A percentile compares a stretch with the other conserved stretches of the same genome.
Conservation (phyloP, 2,888 invertebrate genomes). For the Neoitamus cyanurus region DNA sequence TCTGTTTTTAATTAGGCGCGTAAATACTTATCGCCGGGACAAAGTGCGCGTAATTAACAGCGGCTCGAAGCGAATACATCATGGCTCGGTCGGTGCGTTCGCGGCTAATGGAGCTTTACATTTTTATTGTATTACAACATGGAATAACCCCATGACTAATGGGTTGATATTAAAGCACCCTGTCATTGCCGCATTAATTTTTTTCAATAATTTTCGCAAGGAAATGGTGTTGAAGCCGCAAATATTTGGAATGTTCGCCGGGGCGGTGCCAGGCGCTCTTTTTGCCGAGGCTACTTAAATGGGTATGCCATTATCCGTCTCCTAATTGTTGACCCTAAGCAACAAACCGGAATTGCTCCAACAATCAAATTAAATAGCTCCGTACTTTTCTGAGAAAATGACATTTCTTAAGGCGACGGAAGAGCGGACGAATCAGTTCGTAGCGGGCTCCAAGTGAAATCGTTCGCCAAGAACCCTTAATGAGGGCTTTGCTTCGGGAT, state of each 20-base stretch:
- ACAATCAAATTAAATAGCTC: conserved; percentile 48
- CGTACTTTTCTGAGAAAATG: conserved; percentile 35
- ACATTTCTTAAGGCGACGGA: conserved; percentile 19
- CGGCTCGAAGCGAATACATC: not conserved
- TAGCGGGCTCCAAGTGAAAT: not conserved
- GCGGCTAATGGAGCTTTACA: conserved; percentile 15
- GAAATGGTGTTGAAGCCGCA: conserved; percentile 6
- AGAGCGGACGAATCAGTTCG: not conserved
- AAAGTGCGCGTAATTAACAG: conserved; percentile 16
- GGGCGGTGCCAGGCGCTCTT: not conserved
- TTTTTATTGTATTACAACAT: conserved; percentile 27
- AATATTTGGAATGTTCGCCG: not conserved
- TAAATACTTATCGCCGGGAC: not conserved
- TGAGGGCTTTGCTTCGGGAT: conserved; percentile 21
- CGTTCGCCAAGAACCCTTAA: conserved; percentile 24
- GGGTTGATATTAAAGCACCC: conserved; percentile 30
- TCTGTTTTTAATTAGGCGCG: not conserved
- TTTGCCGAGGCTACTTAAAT: not conserved
- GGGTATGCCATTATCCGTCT: not conserved
- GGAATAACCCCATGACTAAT: conserved; percentile 38
- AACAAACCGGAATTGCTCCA: conserved; percentile 45
- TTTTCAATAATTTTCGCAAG: conserved; percentile 21
- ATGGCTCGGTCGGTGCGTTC: not conserved
- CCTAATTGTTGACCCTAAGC: conserved; percentile 41
- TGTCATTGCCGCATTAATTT: conserved; percentile 17